A percentile compares a stretch with the other conserved stretches of the same genome.
These are phyloP conservation scores for Aphodius sticticus DNA, from an alignment of 2,888 invertebrate species.

Conservation along the genomic window DNA sequence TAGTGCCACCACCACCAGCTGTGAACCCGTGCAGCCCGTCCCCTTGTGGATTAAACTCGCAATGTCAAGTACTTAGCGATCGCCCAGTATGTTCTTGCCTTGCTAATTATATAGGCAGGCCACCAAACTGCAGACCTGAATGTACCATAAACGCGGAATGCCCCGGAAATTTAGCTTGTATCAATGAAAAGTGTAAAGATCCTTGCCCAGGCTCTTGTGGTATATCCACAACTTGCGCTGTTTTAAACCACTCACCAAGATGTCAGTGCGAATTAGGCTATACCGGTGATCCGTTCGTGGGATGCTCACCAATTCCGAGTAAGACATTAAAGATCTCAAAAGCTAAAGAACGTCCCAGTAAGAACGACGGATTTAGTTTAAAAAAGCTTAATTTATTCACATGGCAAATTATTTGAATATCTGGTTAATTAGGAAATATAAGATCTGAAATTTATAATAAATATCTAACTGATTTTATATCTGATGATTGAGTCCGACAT, in stretches of 20 bases:
- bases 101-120: conserved; percentile 79
- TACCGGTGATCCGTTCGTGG: conserved; percentile 86
- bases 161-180: conserved; percentile 82
- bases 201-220: conserved; percentile 90
- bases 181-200: conserved; percentile 81
- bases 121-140: conserved; percentile 87
- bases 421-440: no score
- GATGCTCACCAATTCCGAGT: conserved; percentile 64
- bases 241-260: conserved; percentile 83
- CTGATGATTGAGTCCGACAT: no score
- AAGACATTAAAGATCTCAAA: conserved; percentile 25
- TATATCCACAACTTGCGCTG: conserved; percentile 77
- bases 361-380: neutral
- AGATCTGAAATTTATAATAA: no score
- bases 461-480: no score
- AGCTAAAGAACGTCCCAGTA: neutral
- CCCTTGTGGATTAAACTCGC: conserved; percentile 85
- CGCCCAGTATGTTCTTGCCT: conserved; percentile 84
- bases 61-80: conserved; percentile 79
- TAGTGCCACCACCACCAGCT: conserved; percentile 60
- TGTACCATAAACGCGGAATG: conserved; percentile 88
- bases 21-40: conserved; percentile 81
- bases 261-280: conserved; percentile 83
- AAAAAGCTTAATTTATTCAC: conserved; percentile 11
- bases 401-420: no score